Evolutionary conservation across 1,140 invertebrate species (phyloP), one percentile per base, ranked within the genome.

Genomic region (Heliconius eleuchia): DNA sequence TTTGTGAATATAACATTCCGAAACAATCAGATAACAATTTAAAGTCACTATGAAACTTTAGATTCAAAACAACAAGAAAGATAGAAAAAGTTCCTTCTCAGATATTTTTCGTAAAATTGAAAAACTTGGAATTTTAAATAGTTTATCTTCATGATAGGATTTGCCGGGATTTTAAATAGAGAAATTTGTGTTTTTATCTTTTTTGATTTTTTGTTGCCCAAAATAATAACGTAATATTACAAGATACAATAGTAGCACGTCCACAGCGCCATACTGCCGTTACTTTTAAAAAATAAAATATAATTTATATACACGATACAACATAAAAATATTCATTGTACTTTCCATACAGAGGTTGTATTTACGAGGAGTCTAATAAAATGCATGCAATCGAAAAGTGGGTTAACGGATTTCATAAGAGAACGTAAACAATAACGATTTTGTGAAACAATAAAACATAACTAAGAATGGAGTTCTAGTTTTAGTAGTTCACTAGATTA

Each of bases 401-500:
- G 57, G 57, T 46, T 39, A 42, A 42, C 57, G 57, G 55, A 76
- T 66, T 76, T 46, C 74, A 76, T 16, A 66, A 70, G 34, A 76
- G 74, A 42, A 11, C 57, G 74, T 70, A 76, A 76, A 76, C 74
- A 76, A 70, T 66, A 60, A 76, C 73, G 57, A 42, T 66, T 76
- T 76, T 76, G 39, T 46, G n/a, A 76, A 76, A 52, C 55, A 66
- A 76, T 76, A 76, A 42, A 52, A 66, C 8, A 57, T n/a, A 66
- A 66, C 57, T 55, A 42, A 66, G 57, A 60, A 76, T 57, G 1
- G 55, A 60, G 55, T 27, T 60, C 7, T 23, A 60, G 55, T 60
- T 60, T 60, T 60, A 60, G 55, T 60, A 23, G 7, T 60, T 60
- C n/a, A 27, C 2, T 46, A 46, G 42, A 16, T 46, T 16, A 46